These are phyloP conservation scores for Pygathrix nemaeus DNA, from an alignment of 2,113 vertebrate species.

Conservation along the genomic window DNA sequence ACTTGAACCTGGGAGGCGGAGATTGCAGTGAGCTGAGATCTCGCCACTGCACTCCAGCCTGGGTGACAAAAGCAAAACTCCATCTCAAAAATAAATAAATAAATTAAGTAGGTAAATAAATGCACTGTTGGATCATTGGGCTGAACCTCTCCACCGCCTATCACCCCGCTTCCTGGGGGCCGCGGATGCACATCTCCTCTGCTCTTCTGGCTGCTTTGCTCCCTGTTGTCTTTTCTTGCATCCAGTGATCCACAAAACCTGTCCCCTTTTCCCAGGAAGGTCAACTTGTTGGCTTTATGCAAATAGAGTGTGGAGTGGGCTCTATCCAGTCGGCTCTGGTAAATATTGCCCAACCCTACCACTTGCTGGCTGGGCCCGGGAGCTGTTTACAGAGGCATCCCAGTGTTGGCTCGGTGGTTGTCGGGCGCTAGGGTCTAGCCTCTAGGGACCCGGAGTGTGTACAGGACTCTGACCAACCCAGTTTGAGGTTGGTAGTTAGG, in stretches of 20 bases:
- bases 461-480: not conserved
- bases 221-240: not conserved
- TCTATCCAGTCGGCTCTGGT: not conserved
- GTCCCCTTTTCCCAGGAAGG: not conserved
- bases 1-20: too few relatives aligned
- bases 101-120: not conserved
- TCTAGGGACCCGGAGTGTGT: not conserved
- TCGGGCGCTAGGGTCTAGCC: not conserved
- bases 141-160: not conserved
- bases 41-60: too few relatives aligned
- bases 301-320: not conserved
- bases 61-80: too few relatives aligned
- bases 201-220: not conserved
- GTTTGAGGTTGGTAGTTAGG: not conserved
- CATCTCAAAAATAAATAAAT: too few relatives aligned
- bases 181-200: not conserved
- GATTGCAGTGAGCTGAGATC: too few relatives aligned
- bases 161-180: not conserved
- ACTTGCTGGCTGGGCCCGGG: not conserved
- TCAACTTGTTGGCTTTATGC: not conserved
- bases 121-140: not conserved
- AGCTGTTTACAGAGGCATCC: not conserved
- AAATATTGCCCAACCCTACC: not conserved
- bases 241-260: not conserved
- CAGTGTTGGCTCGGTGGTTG: slow-evolving; percentile 15